Percentiles rank a stretch among this genome's conserved stretches.
Evolutionary conservation across 2,113 vertebrate species (phyloP).

Genomic region (rabbit (Oryctolagus cuniculus)): mOryCun1.1 NC_091434.1:25355501-25356000

Average conservation of each 20-base stretch:
- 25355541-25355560: neutral
- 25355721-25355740: constrained; percentile 38
- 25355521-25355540: neutral
- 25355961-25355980: neutral
- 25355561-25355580: neutral
- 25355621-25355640: neutral
- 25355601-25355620: constrained; percentile 3
- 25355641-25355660: constrained; percentile 20
- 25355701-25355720: constrained; percentile 45
- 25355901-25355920: constrained; percentile 17
- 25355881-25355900: neutral
- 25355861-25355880: constrained; percentile 23
- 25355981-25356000: no score
- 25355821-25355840: neutral
- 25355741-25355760: neutral
- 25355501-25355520: neutral
- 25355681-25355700: neutral
- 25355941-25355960: neutral
- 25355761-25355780: neutral
- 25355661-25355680: constrained; percentile 11
- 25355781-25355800: neutral
- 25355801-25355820: neutral
- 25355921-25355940: neutral
- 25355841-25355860: neutral
- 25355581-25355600: neutral